Percentiles rank a stretch among this genome's conserved stretches.
Evolutionary conservation across 2,797 vertebrate species (phyloP).

Genomic region (Spea hammondii): DNA sequence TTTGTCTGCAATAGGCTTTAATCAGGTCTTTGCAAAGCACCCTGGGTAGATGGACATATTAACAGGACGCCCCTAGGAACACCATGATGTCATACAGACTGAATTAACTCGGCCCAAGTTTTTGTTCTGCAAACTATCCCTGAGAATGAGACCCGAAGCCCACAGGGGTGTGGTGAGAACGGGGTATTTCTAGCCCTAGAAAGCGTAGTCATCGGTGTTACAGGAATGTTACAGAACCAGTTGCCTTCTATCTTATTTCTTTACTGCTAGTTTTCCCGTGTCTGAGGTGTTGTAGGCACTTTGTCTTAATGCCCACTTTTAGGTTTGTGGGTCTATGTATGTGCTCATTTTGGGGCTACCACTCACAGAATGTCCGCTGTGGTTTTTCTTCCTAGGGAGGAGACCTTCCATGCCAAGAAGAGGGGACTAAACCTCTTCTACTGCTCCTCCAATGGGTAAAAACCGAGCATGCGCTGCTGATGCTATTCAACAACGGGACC

Average conservation of each 20-base stretch:
- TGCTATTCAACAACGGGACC: slow-evolving; percentile 94
- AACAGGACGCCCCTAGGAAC: too few relatives aligned
- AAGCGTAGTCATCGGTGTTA: background rate
- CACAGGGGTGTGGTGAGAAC: background rate
- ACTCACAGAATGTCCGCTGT: too few relatives aligned
- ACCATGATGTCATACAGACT: too few relatives aligned
- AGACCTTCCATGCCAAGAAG: slow-evolving; percentile 79
- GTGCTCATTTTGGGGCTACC: background rate
- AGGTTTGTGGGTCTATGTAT: background rate
- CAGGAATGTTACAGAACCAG: slow-evolving; percentile 31
- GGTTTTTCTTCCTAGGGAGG: slow-evolving; percentile 75
- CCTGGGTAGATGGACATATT: too few relatives aligned
- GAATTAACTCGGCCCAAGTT: too few relatives aligned
- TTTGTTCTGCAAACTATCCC: too few relatives aligned
- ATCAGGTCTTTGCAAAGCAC: too few relatives aligned
- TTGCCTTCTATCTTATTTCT: background rate
- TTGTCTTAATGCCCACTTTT: background rate
- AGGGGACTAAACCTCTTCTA: slow-evolving; percentile 62
- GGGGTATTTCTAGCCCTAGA: background rate
- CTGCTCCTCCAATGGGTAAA: slow-evolving; percentile 97
- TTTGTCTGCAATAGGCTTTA: too few relatives aligned
- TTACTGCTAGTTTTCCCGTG: background rate
- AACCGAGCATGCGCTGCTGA: slow-evolving; percentile 92
- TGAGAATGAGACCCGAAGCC: too few relatives aligned
- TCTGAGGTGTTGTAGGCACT: background rate